phyloP scores from a whole-genome alignment of 2,113 vertebrate genomes.

The Sardina pilchardus region DNA sequence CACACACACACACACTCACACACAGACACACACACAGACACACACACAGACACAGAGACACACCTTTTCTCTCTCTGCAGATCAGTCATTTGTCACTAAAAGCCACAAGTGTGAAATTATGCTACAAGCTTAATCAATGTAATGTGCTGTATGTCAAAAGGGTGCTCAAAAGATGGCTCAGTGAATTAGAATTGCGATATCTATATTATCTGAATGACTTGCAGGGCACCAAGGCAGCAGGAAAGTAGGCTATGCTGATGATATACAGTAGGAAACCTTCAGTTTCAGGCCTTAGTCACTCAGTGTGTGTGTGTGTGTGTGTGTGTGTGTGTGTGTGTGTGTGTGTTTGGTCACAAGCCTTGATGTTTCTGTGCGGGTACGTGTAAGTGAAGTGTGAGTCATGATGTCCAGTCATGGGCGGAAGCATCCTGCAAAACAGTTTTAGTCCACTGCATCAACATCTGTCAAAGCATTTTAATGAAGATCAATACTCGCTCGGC shows the following conservation, averaged over 20 bases:
- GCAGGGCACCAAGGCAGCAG: background rate
- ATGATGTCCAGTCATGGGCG: background rate
- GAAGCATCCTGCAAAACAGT: background rate
- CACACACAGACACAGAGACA: background rate
- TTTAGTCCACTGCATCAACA: conserved; percentile 12
- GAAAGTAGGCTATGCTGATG: background rate
- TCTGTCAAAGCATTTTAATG: conserved; percentile 14
- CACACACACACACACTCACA: background rate
- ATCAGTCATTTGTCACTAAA: conserved; percentile 4
- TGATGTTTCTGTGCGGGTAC: background rate
- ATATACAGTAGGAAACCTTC: background rate
- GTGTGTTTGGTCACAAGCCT: background rate
- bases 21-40: background rate
- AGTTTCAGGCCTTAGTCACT: background rate
- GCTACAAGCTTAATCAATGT: background rate
- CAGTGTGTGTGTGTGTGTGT: background rate
- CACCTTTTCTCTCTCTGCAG: background rate
- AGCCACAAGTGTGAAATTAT: background rate
- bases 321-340: background rate
- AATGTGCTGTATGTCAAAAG: background rate
- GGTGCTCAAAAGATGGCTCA: background rate
- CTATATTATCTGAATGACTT: background rate
- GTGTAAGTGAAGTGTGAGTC: background rate
- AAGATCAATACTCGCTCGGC: background rate
- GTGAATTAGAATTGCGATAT: background rate